phyloP scores from a whole-genome alignment of 2,888 invertebrate genomes.

The Drosophila differens region DNA sequence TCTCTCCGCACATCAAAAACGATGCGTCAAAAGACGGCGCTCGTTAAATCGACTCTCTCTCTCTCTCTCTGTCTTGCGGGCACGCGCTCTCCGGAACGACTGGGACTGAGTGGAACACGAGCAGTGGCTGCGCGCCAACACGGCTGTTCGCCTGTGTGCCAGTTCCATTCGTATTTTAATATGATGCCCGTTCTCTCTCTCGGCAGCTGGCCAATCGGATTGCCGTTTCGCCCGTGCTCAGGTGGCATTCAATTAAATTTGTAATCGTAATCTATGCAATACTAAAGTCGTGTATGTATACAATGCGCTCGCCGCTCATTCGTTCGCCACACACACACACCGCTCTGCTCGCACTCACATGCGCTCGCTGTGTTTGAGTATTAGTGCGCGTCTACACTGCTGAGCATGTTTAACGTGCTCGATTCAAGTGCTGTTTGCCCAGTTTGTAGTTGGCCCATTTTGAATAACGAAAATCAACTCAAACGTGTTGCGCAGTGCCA shows the following conservation, averaged over 20 bases:
- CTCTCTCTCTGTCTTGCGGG: not conserved
- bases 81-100: conserved; percentile 24
- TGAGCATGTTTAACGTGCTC: conserved; percentile 40
- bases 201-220: conserved; percentile 75
- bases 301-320: conserved; percentile 63
- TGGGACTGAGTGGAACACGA: conserved; percentile 32
- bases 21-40: conserved; percentile 40
- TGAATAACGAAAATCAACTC: conserved; percentile 18
- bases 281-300: conserved; percentile 54
- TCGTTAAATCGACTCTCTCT: conserved; percentile 6
- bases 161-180: conserved; percentile 44
- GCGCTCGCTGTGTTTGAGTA: conserved; percentile 6
- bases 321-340: conserved; percentile 40
- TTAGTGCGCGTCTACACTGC: conserved; percentile 38
- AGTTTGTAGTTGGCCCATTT: conserved; percentile 18
- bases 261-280: conserved; percentile 75
- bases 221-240: conserved; percentile 64
- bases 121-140: conserved; percentile 5
- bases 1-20: conserved; percentile 61
- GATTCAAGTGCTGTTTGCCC: conserved; percentile 34
- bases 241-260: conserved; percentile 79
- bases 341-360: conserved; percentile 27
- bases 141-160: conserved; percentile 20
- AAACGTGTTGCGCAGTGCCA: conserved; percentile 51
- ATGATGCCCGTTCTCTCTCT: conserved; percentile 24